phyloP scores from a whole-genome alignment of 2,797 vertebrate species.

The Takifugu ocellatus region DNA sequence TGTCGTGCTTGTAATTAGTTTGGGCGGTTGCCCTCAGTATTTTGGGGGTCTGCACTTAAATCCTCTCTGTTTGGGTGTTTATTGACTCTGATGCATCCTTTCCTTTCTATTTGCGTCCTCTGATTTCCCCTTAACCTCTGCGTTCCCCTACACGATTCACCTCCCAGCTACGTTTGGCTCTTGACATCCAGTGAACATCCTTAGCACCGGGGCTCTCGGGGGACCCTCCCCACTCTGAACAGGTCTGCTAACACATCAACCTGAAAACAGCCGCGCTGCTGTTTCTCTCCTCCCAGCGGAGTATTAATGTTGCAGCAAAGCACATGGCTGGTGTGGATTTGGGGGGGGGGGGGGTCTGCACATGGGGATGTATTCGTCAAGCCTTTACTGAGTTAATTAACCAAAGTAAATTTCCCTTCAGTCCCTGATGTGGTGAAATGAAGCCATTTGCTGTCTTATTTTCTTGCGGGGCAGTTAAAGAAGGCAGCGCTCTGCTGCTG shows the following conservation, averaged over 20 bases:
- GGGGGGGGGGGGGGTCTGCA: not conserved
- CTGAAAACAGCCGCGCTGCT: conserved; percentile 18
- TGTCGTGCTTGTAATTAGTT: not conserved
- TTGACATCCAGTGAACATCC: conserved; percentile 39
- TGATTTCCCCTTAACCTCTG: not conserved
- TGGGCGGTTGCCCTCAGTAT: not conserved
- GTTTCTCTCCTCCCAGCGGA: conserved; percentile 17
- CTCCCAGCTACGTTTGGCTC: conserved; percentile 26
- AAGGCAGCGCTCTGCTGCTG: conserved; percentile 20
- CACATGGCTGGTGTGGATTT: conserved; percentile 19
- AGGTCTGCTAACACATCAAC: conserved; percentile 9
- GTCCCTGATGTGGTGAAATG: conserved; percentile 27
- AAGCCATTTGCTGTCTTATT: conserved; percentile 40
- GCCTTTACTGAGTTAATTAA: conserved; percentile 26
- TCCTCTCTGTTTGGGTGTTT: not conserved
- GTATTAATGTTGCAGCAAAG: conserved; percentile 22
- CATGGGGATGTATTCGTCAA: conserved; percentile 10
- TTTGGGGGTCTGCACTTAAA: not conserved
- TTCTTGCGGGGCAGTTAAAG: conserved; percentile 30
- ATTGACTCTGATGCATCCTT: not conserved
- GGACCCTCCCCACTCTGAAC: conserved; percentile 24
- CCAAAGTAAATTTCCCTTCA: conserved; percentile 3
- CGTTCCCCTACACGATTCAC: conserved; percentile 29
- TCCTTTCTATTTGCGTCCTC: not conserved
- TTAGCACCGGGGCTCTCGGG: conserved; percentile 48